Evolutionary conservation across 1,140 invertebrate species (phyloP), one percentile per base, ranked within the genome.

Genomic region (Apis mellifera): DNA sequence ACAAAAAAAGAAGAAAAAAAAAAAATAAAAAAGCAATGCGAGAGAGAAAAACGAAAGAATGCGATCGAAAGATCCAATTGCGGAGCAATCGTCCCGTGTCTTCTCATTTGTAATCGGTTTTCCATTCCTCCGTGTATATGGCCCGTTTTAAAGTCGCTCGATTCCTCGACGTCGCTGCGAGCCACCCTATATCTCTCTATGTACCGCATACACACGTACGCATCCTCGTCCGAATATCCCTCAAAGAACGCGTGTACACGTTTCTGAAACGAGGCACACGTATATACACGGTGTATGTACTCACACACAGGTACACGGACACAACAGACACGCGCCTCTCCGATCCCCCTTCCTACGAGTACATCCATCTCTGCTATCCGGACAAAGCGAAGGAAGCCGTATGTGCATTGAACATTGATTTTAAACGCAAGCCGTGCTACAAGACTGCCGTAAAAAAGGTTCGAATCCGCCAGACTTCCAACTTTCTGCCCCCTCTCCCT

Each of bases 391-490:
- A 84, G 73, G 91, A 92, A 92, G 90, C 91, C 90, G 82, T 91
- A 92, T 90, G 84, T 86, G 88, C 78, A 89, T 82, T 84, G 75
- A 87, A 88, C 91, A 92, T 91, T 91, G 91, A 92, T 92, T 92
- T 92, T 91, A 90, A 91, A 86, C 87, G 85, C 87, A 76, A 72
- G 78, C 84, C 57, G 78, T 78, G 83, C 66, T 78, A 72, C 59
- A 68, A 84, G 73, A 75, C 42, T 48, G 60, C 13, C 72, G 85
- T 59, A 77, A 80, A 86, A 86, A 83, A 64, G 75, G 42, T 26
- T 66, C 81, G 68, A 83, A 82, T 78, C 86, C 71, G 62, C 71
- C 60, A 82, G 79, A 68, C 55, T 82, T 69, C 23, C 72, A 76
- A 82, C 42, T 75, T 75, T 21, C 78, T n/a, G 57, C 80, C 72